These are phyloP conservation scores for Saguinus imperator DNA, from an alignment of 2,113 vertebrate genomes.

Conservation along the genomic window DNA sequence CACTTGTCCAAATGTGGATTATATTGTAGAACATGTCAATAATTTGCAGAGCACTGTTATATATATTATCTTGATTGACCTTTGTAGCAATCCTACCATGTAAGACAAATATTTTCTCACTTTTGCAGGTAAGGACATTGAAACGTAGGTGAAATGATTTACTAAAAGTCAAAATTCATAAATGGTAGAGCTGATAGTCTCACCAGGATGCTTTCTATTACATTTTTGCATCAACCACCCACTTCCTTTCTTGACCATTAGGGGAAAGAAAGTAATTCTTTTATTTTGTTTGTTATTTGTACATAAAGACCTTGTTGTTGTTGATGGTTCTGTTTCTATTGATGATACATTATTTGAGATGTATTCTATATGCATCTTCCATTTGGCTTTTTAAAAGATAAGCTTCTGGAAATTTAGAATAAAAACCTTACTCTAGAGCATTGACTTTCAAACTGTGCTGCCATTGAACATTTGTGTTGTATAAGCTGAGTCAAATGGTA, in stretches of 20 bases:
- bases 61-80: neutral
- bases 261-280: neutral
- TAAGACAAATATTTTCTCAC: neutral
- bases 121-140: neutral
- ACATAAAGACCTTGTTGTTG: neutral
- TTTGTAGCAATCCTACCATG: neutral
- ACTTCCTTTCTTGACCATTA: neutral
- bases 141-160: constrained; percentile 36
- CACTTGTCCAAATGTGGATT: neutral
- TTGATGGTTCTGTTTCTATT: constrained; percentile 38
- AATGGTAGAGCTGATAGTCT: neutral
- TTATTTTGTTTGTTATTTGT: constrained; percentile 8
- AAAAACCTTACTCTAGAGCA: neutral
- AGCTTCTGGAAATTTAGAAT: constrained; percentile 23
- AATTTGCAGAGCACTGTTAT: neutral
- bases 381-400: neutral
- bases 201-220: neutral
- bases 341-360: neutral
- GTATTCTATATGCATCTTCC: neutral
- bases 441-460: neutral
- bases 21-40: neutral
- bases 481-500: neutral
- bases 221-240: neutral
- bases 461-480: neutral
- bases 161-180: neutral